A percentile compares a stretch with the other conserved stretches of the same genome.
Conservation (phyloP, 2,113 vertebrate genomes). For the Oriolus oriolus region DNA sequence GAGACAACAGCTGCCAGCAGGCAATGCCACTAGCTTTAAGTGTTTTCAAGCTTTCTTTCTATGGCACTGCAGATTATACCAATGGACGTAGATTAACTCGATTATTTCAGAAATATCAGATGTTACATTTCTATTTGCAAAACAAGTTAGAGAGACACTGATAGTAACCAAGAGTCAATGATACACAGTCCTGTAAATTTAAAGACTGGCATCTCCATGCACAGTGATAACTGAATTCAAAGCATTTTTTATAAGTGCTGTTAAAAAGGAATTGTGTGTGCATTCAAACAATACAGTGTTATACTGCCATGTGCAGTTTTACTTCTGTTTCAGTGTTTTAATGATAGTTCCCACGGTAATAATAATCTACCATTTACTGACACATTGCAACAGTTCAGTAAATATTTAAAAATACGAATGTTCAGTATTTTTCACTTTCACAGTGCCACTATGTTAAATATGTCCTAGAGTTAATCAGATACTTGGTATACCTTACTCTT, state of each 20-base stretch:
- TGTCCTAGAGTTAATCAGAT: conserved; percentile 48
- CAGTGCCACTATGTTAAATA: not conserved
- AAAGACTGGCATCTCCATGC: not conserved
- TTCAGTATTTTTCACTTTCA: not conserved
- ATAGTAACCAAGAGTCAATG: not conserved
- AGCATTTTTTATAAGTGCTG: not conserved
- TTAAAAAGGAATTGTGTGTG: not conserved
- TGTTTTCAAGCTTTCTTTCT: conserved; percentile 25
- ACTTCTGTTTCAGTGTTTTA: not conserved
- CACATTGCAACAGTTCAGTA: not conserved
- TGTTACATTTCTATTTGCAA: not conserved
- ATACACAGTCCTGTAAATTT: not conserved
- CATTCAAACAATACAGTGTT: not conserved
- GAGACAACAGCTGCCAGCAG: conserved; percentile 34
- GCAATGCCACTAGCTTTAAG: not conserved
- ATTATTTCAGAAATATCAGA: conserved; percentile 57
- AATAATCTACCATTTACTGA: not conserved
- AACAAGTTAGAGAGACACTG: not conserved
- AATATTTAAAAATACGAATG: not conserved
- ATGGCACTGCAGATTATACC: conserved; percentile 8
- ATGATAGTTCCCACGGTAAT: not conserved
- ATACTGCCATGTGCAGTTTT: not conserved
- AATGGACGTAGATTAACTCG: conserved; percentile 35
- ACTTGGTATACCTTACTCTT: conserved; percentile 52
- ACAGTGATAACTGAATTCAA: not conserved